Percentiles rank a stretch among this genome's conserved stretches.
Evolutionary conservation across 2,113 vertebrate genomes (phyloP).

Genomic region (Gymnorhina tibicen): DNA sequence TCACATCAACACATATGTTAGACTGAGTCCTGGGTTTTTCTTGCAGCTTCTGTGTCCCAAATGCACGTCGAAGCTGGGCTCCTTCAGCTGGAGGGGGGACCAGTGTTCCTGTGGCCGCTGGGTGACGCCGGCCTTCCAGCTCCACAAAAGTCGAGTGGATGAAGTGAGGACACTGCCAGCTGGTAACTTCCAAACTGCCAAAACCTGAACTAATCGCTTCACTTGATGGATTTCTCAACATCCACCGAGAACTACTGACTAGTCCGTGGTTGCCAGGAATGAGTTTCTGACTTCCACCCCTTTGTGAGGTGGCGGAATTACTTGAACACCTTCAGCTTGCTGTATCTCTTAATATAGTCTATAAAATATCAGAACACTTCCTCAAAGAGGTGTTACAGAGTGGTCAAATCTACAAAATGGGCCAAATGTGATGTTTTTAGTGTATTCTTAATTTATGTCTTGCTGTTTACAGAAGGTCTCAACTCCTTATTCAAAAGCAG

Average conservation of each 20-base stretch:
- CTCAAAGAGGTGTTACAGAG: neutral
- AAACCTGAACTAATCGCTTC: neutral
- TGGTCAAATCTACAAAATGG: neutral
- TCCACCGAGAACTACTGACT: neutral
- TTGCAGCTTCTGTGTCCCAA: conserved; percentile 93
- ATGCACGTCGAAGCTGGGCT: conserved; percentile 87
- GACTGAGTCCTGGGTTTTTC: neutral
- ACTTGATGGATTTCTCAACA: rapidly evolving
- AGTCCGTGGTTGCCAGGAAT: neutral
- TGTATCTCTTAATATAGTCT: neutral
- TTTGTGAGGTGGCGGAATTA: neutral
- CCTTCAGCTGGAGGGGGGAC: conserved; percentile 91
- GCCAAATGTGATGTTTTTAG: neutral
- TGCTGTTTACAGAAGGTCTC: neutral
- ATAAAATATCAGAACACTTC: neutral
- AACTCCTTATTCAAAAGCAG: neutral
- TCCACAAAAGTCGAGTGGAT: conserved; percentile 91
- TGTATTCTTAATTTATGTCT: neutral
- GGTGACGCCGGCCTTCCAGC: conserved; percentile 92
- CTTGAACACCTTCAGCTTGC: neutral
- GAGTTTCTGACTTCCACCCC: neutral
- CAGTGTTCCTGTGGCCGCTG: conserved; percentile 94
- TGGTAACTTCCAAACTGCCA: conserved; percentile 29
- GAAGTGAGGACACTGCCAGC: conserved; percentile 75
- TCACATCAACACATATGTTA: rapidly evolving